Evolutionary conservation across 2,888 invertebrate species (phyloP), one percentile per base, ranked within the genome.

Genomic region (Papilio elwesi): DNA sequence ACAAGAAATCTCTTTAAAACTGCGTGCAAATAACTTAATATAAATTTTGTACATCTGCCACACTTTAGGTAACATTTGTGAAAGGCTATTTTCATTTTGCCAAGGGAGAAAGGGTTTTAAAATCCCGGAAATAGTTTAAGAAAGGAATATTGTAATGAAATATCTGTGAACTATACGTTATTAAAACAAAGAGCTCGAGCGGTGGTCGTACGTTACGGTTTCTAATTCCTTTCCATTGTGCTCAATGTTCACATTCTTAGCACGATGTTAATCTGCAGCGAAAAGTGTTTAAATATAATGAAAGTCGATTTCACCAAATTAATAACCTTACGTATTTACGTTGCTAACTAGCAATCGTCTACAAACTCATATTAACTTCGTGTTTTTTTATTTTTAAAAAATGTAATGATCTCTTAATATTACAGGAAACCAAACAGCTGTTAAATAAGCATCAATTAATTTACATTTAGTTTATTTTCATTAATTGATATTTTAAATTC

Each of bases 181-280:
- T 73, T 49, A 73, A 69, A 69, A 68, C 63, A 72, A 68, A 55
- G 69, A 65, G 38, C 57, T 43, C 48, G 70, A 43, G 26, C 26
- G 2, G 51, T 36, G 59, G 10, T 38, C 38, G 74, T 74, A 68
- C 76, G 80, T 79, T 76, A 80, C 81, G 81, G 80, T 80, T 81
- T 81, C 80, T 80, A 80, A 80, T 78, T 80, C 76, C 75, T 75
- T 76, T 76, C 74, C 70, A 74, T 76, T 79, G 79, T 76, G 59
- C 51, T 69, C 51, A 15, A 48, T 47, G 53, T 15, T 68, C 63
- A 59, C 65, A 49, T 65, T 66, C n/a, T 52, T 69, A 73, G 66
- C 69, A 57, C 51, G 59, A 69, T 65, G 16, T 47, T 69, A 72
- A 73, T 73, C 69, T 69, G 47, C 51, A 59, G 26, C 51, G 57